Evolutionary conservation across 92 coral and sea anemone species (phyloP).

Genomic region (Micromussa lordhowensis): DNA sequence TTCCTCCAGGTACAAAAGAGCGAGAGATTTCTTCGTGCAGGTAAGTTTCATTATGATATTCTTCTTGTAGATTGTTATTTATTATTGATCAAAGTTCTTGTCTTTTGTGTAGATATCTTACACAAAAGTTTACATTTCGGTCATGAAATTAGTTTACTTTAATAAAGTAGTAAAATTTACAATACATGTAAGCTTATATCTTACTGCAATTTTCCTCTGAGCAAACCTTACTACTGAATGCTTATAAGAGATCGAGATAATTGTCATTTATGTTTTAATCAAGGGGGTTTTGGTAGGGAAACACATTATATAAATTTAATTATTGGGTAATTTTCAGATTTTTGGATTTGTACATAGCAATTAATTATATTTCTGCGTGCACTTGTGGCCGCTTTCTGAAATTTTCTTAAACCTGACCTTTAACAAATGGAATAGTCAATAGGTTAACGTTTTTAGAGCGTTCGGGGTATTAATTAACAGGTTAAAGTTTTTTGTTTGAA

Average conservation of each 20-base stretch:
- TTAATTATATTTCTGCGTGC: neutral
- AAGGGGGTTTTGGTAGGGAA: neutral
- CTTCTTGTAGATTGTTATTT: constrained; percentile 3
- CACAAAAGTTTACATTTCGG: constrained; percentile 19
- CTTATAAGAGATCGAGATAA: neutral
- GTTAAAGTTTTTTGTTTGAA: neutral
- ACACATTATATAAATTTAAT: too few relatives aligned
- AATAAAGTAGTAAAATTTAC: neutral
- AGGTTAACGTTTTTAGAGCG: neutral
- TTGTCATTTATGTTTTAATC: neutral
- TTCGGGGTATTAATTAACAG: neutral
- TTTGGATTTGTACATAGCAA: neutral
- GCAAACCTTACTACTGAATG: neutral
- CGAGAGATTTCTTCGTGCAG: constrained; percentile 91
- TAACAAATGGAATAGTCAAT: neutral
- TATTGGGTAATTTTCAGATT: neutral
- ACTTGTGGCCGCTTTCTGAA: neutral
- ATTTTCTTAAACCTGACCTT: neutral
- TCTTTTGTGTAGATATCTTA: constrained; percentile 23
- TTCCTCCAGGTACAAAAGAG: constrained; percentile 81
- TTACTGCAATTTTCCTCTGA: neutral
- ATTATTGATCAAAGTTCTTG: constrained; percentile 36
- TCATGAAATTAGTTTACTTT: neutral
- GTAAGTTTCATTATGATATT: constrained; percentile 53
- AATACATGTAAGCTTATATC: neutral